phyloP scores from a whole-genome alignment of 2,888 invertebrate species.

The Pocota personata region DNA sequence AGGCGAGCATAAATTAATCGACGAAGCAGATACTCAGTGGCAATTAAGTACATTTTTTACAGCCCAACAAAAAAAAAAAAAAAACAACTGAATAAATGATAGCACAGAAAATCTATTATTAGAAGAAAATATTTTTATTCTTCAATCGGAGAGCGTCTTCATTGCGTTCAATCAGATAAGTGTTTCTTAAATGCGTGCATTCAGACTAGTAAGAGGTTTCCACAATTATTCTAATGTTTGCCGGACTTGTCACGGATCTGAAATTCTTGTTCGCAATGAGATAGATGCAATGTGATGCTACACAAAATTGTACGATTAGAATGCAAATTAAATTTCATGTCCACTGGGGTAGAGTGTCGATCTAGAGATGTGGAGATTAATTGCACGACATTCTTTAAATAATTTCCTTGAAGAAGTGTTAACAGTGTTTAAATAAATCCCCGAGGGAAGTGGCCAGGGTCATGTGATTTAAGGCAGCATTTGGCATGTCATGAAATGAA shows the following conservation, averaged over 20 bases:
- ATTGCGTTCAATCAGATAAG: constrained; percentile 17
- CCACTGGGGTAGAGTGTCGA: constrained; percentile 5
- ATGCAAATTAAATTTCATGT: constrained; percentile 35
- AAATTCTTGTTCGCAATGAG: constrained; percentile 30
- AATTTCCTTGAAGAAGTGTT: constrained; percentile 24
- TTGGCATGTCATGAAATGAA: background rate
- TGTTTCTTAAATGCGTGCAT: constrained; percentile 31
- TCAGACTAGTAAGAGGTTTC: background rate
- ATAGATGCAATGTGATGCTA: background rate
- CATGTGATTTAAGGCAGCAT: background rate
- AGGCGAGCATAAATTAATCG: constrained; percentile 36
- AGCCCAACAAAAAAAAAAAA: background rate
- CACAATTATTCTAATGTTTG: background rate
- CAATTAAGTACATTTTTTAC: constrained; percentile 47
- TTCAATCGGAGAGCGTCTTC: background rate
- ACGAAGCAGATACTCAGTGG: constrained; percentile 18
- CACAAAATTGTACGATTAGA: background rate
- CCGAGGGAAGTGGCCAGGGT: background rate
- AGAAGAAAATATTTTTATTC: background rate
- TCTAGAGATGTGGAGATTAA: constrained; percentile 36
- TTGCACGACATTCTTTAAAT: constrained; percentile 31
- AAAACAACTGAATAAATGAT: background rate
- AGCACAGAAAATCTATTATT: constrained; percentile 26
- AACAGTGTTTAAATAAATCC: background rate
- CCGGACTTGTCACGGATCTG: constrained; percentile 14